Conservation (phyloP, 2,888 invertebrate genomes). For the Xestobium rufovillosum region DNA sequence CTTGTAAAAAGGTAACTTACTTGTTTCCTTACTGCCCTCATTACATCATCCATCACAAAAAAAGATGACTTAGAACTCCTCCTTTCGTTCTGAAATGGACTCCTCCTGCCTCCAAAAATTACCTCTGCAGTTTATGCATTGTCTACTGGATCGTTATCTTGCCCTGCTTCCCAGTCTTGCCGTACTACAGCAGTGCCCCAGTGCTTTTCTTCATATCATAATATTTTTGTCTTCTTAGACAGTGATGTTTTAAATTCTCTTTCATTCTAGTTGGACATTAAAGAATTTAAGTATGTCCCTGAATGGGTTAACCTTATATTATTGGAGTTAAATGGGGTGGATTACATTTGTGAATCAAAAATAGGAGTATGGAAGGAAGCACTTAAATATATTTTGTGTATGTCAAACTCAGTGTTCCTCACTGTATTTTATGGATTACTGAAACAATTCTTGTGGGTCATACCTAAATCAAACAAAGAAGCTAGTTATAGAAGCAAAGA, state of each 20-base stretch:
- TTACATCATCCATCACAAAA: too few species aligned
- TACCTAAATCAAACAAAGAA: constrained; percentile 16
- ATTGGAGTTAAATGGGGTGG: constrained; percentile 54
- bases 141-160: too few species aligned
- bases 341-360: constrained; percentile 58
- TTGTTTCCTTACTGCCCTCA: neutral
- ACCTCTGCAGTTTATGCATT: too few species aligned
- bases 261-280: constrained; percentile 50
- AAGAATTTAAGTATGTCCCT: constrained; percentile 57
- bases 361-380: constrained; percentile 56
- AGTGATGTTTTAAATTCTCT: constrained; percentile 8
- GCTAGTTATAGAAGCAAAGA: constrained; percentile 39
- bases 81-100: too few species aligned
- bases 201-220: too few species aligned
- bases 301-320: constrained; percentile 52
- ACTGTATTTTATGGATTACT: constrained; percentile 51
- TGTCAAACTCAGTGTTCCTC: constrained; percentile 59
- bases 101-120: too few species aligned
- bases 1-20: neutral
- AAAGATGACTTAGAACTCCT: too few species aligned
- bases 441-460: constrained; percentile 29
- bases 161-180: too few species aligned
- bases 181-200: too few species aligned
- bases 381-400: constrained; percentile 54
- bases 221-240: too few species aligned